These are phyloP conservation scores for Donacobius atricapilla DNA, from an alignment of 2,113 vertebrate genomes.

Conservation along the genomic window DNA sequence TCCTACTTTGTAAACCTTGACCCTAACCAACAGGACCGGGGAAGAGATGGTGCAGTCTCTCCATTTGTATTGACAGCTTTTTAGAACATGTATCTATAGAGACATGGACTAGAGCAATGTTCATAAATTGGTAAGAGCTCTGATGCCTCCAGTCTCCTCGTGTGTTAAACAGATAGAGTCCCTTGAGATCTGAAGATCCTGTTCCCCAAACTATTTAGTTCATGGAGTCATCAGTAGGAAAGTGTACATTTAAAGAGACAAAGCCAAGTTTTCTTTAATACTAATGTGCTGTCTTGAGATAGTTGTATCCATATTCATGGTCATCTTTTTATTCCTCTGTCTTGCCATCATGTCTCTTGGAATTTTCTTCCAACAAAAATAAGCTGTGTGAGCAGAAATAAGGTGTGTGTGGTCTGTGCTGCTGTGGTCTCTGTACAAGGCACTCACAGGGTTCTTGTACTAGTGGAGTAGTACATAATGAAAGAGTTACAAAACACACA, in stretches of 20 bases:
- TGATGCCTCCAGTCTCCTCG: not conserved
- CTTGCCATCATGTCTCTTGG: not conserved
- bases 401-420: not conserved
- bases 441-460: not conserved
- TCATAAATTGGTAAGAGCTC: not conserved
- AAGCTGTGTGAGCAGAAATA: not conserved
- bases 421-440: not conserved
- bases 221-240: not conserved
- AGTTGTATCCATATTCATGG: not conserved
- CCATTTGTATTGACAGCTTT: not conserved
- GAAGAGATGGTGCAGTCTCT: not conserved
- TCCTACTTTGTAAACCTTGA: not conserved
- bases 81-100: not conserved
- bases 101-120: not conserved
- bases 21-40: not conserved
- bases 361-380: not conserved
- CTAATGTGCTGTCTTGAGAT: not conserved
- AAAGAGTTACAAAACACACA: not conserved
- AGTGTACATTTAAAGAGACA: not conserved
- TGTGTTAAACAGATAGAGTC: not conserved
- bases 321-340: not conserved
- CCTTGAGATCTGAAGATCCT: not conserved
- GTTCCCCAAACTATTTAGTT: not conserved
- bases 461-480: not conserved
- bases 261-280: not conserved